These are phyloP conservation scores for Elmis aenea DNA, from an alignment of 2,888 invertebrate genomes.

Conservation along the genomic window DNA sequence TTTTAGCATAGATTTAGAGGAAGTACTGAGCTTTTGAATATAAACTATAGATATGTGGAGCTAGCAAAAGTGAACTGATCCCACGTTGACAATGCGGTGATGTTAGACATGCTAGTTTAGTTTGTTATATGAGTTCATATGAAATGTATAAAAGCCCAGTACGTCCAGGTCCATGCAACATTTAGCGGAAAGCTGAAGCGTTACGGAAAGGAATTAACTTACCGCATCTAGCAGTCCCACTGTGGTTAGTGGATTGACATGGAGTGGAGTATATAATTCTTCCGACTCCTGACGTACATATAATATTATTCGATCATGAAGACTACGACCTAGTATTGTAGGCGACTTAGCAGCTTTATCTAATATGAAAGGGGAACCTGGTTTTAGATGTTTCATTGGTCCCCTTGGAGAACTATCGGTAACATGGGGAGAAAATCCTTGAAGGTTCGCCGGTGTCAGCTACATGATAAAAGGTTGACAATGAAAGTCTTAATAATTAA, in stretches of 20 bases:
- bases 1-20: constrained; percentile 51
- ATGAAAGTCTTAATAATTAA: constrained; percentile 1
- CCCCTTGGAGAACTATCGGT: constrained; percentile 65
- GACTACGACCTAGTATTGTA: constrained; percentile 81
- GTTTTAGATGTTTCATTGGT: constrained; percentile 55
- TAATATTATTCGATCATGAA: constrained; percentile 93
- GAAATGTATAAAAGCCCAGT: constrained; percentile 47
- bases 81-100: constrained; percentile 31
- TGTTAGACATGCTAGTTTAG: constrained; percentile 43
- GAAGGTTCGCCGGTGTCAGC: constrained; percentile 67
- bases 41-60: constrained; percentile 33
- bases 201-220: constrained; percentile 51
- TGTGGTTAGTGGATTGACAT: constrained; percentile 89
- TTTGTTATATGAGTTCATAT: constrained; percentile 33
- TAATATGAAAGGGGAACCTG: constrained; percentile 69
- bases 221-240: constrained; percentile 90
- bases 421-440: constrained; percentile 84
- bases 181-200: constrained; percentile 41
- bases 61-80: constrained; percentile 44
- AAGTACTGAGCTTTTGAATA: constrained; percentile 49
- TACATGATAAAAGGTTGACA: constrained; percentile 35
- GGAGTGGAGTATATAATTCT: constrained; percentile 92
- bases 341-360: constrained; percentile 64
- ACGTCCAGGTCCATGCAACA: constrained; percentile 48
- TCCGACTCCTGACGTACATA: constrained; percentile 96